Conservation (phyloP, 2,888 invertebrate species). For the Troides oblongomaculatus region DNA sequence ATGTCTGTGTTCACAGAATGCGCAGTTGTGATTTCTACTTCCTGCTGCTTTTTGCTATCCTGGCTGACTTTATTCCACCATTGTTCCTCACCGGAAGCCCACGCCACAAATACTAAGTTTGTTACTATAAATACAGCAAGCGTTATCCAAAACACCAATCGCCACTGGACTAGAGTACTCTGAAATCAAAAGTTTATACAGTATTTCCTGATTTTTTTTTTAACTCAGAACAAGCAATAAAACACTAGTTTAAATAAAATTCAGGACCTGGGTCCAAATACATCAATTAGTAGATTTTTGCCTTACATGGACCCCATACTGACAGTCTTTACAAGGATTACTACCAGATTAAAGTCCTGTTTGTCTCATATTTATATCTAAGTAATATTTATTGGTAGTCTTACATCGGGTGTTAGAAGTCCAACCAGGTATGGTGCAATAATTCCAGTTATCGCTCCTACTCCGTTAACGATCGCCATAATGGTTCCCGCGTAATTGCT, state of each 20-base stretch:
- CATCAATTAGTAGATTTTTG: too few species aligned
- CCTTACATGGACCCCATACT: too few species aligned
- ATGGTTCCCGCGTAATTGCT: conserved; percentile 84
- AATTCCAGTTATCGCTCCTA: conserved; percentile 86
- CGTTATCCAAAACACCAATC: conserved; percentile 90
- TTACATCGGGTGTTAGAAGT: conserved; percentile 82
- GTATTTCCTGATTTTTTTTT: too few species aligned
- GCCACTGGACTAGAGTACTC: conserved; percentile 86
- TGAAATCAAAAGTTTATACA: conserved; percentile 45
- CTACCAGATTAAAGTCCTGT: not conserved
- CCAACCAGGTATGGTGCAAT: conserved; percentile 85
- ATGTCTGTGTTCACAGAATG: conserved; percentile 23
- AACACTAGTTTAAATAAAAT: too few species aligned
- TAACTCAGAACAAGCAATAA: too few species aligned
- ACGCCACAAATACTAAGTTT: conserved; percentile 85
- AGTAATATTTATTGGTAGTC: conserved; percentile 41
- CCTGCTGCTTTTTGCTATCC: conserved; percentile 57
- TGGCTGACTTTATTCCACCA: conserved; percentile 83
- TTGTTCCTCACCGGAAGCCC: conserved; percentile 89
- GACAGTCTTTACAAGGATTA: too few species aligned
- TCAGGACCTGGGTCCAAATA: too few species aligned
- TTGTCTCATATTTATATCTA: not conserved
- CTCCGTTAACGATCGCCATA: conserved; percentile 85
- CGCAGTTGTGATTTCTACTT: conserved; percentile 47
- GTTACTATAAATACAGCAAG: conserved; percentile 85